A percentile compares a stretch with the other conserved stretches of the same genome.
Evolutionary conservation across 2,113 vertebrate species (phyloP).

Genomic region (Tricholaema leucomelas): DNA sequence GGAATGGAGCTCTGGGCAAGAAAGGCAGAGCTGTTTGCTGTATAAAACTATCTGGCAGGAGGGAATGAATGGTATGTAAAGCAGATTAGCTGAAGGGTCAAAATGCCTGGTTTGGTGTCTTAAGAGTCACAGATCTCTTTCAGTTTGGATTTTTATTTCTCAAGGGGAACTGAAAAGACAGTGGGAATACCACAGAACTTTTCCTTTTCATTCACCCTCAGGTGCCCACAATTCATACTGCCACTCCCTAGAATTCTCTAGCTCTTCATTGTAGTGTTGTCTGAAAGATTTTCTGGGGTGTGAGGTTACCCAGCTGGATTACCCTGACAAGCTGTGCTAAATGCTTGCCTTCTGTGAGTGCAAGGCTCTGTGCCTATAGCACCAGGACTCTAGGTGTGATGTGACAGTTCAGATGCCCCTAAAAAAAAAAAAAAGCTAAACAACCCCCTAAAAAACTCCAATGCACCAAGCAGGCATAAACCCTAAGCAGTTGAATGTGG

Average conservation of each 20-base stretch:
- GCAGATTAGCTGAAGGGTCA: background rate
- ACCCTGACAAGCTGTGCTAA: background rate
- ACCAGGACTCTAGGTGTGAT: rapidly evolving
- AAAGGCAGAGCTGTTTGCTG: background rate
- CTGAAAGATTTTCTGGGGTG: background rate
- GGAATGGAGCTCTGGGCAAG: background rate
- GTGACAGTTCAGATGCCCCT: background rate
- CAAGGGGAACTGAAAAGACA: background rate
- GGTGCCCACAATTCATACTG: background rate
- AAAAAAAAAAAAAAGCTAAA: background rate
- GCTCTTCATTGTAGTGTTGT: background rate
- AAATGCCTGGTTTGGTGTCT: background rate
- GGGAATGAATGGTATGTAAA: background rate
- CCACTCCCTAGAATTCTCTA: background rate
- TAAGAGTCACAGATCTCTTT: background rate
- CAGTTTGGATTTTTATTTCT: background rate
- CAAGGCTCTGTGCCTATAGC: background rate
- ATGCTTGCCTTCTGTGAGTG: rapidly evolving
- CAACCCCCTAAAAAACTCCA: background rate
- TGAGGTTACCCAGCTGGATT: background rate
- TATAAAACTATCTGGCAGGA: background rate
- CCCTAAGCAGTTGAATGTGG: background rate
- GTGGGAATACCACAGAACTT: background rate
- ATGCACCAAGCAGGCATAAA: background rate
- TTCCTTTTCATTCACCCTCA: background rate